Conservation (phyloP, 2,797 vertebrate species). For the Hippopotamyrus pictus region DNA sequence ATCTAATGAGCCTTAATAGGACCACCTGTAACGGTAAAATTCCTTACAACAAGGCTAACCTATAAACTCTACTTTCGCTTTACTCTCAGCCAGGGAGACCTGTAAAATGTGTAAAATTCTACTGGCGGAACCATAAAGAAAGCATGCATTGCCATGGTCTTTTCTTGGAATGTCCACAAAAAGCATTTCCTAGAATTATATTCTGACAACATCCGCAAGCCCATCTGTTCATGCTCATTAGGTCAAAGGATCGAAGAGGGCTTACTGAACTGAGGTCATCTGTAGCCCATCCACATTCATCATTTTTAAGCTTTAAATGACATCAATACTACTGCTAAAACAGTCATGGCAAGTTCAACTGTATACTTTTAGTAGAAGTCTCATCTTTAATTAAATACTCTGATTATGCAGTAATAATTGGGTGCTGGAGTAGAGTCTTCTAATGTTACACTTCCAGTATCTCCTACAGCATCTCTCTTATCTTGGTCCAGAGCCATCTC, state of each 20-base stretch:
- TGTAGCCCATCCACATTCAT: not conserved
- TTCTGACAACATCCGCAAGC: not conserved
- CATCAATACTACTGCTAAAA: not conserved
- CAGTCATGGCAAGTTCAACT: not conserved
- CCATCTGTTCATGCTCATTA: not conserved
- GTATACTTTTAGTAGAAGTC: not conserved
- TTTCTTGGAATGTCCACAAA: not conserved
- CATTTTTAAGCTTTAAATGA: not conserved
- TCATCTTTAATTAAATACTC: not conserved
- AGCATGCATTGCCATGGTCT: not conserved
- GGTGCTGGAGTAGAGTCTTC: not conserved
- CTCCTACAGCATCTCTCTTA: not conserved
- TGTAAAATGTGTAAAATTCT: constrained; percentile 8
- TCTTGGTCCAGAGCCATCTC: not conserved
- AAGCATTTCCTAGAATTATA: constrained; percentile 2
- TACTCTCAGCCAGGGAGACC: not conserved
- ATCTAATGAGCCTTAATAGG: constrained; percentile 24
- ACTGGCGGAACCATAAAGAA: not conserved
- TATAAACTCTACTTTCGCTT: constrained; percentile 11
- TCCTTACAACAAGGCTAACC: constrained; percentile 4
- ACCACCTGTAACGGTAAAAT: constrained; percentile 20
- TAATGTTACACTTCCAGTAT: not conserved
- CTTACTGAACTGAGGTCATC: not conserved
- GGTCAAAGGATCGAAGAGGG: not conserved
- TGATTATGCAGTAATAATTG: not conserved